Evolutionary conservation across 2,113 vertebrate species (phyloP).

Genomic region (Poeciliopsis prolifica): DNA sequence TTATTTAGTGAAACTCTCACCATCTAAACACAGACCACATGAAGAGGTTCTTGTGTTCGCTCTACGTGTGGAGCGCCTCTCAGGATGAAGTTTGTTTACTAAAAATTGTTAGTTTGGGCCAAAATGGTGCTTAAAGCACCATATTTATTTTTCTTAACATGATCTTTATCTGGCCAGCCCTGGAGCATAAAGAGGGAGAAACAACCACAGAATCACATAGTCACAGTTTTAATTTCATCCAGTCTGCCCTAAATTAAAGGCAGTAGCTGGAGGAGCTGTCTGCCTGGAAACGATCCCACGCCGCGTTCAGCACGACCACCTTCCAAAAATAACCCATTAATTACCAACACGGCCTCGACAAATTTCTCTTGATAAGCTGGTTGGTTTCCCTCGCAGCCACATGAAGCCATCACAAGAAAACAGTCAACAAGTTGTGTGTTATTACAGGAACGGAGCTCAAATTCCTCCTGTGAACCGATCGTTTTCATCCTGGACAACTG

Average conservation of each 20-base stretch:
- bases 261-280: slow-evolving; percentile 51
- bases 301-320: slow-evolving; percentile 35
- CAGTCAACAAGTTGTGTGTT: slow-evolving; percentile 9
- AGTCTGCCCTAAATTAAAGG: slow-evolving; percentile 68
- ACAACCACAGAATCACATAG: slow-evolving; percentile 58
- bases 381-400: slow-evolving; percentile 55
- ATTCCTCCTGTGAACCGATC: slow-evolving; percentile 16
- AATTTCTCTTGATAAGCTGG: slow-evolving; percentile 61
- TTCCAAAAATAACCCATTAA: slow-evolving; percentile 68
- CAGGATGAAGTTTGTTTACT: slow-evolving; percentile 36
- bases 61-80: background rate
- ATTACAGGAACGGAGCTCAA: slow-evolving; percentile 12
- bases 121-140: background rate
- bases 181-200: slow-evolving; percentile 36
- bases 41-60: background rate
- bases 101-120: slow-evolving; percentile 2
- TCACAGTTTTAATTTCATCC: slow-evolving; percentile 64
- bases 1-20: too few relatives aligned
- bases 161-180: slow-evolving; percentile 54
- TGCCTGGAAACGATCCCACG: slow-evolving; percentile 53
- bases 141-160: slow-evolving; percentile 28
- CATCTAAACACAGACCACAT: background rate
- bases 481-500: slow-evolving; percentile 9
- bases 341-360: slow-evolving; percentile 46
- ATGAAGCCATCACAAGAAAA: slow-evolving; percentile 49